Conservation (phyloP, 2,797 vertebrate species). For the Agapornis canus region DNA sequence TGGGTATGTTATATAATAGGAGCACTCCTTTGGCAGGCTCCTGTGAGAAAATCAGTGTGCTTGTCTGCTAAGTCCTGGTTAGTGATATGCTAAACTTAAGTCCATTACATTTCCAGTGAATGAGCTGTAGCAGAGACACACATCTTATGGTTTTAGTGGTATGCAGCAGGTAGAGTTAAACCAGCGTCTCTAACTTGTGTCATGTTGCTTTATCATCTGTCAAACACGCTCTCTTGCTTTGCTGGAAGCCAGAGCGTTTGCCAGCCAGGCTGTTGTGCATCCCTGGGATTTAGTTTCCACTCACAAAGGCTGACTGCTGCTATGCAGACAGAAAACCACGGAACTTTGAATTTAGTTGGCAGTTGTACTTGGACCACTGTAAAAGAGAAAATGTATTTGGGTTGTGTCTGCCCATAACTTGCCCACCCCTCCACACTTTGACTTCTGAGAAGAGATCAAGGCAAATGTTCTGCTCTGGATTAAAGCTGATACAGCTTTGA, state of each 20-base stretch:
- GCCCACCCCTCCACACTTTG: background rate
- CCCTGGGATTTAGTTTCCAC: slow-evolving; percentile 42
- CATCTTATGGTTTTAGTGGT: background rate
- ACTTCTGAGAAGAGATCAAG: slow-evolving; percentile 22
- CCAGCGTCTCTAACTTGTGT: background rate
- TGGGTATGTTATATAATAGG: background rate
- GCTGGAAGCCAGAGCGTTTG: background rate
- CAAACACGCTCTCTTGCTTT: background rate
- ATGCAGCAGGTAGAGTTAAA: slow-evolving; percentile 14
- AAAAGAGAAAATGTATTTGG: slow-evolving; percentile 52
- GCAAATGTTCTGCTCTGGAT: background rate
- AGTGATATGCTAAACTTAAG: rapidly evolving
- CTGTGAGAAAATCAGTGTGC: background rate
- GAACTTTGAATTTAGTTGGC: slow-evolving; percentile 60
- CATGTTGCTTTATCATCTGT: background rate
- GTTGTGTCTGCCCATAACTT: background rate
- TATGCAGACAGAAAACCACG: slow-evolving; percentile 60
- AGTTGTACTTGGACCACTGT: slow-evolving; percentile 23
- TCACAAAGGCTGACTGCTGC: slow-evolving; percentile 34
- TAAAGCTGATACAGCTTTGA: background rate
- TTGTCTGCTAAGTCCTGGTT: background rate
- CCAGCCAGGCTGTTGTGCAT: background rate
- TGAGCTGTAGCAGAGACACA: background rate
- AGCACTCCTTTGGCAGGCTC: background rate
- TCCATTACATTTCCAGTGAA: background rate